Base-by-base conservation (phyloP, 2,888 invertebrate species). In the Eilema sororculum region DNA sequence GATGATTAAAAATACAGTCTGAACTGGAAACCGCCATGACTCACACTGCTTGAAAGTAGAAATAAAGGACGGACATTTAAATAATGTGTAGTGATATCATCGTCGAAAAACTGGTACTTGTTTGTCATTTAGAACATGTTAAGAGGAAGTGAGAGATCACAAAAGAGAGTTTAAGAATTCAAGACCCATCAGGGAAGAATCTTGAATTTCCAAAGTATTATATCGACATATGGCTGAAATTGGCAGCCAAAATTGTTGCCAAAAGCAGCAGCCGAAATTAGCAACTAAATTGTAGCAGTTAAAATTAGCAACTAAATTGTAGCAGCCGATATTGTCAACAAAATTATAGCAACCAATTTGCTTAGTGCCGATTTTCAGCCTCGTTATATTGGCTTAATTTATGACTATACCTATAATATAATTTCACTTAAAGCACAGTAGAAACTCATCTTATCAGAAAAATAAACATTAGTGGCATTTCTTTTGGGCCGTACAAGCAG, bases 1-100 rank as follows among this genome's bases (percentile, higher is more conserved):
- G 66, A 64, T 73, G 71, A 79, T 75, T 72, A 76, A 79, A 79
- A 79, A 79, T 69, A 77, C 73, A 73, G 69, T 69, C 72, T 63
- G 28, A 68, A 76, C 64, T 75, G 67, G 63, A 70, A 72, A 68
- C 73, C 72, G 68, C 65, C 46, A 74, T 81, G 81, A 81, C 73
- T 74, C 81, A 81, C 22, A 33, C 41, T 56, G 57, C 30, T 65
- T 59, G 41, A 74, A 70, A 73, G 60, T 65, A 71, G 69, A 69
- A 61, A 69, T 58, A 65, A 60, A 68, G 58, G 60, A 69, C 63
- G 46, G 63, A 63, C n/a, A 64, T 66, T 41, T 67, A 28, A 63
- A 65, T 65, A 69, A 46, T 33, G 24, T 30, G 12, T 65, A 59
- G 52, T 69, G 58, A 52, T 52, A 65, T 65, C 63, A 68, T 65